phyloP scores from a whole-genome alignment of 2,888 invertebrate species.

The Agapetus fuscipes region DNA sequence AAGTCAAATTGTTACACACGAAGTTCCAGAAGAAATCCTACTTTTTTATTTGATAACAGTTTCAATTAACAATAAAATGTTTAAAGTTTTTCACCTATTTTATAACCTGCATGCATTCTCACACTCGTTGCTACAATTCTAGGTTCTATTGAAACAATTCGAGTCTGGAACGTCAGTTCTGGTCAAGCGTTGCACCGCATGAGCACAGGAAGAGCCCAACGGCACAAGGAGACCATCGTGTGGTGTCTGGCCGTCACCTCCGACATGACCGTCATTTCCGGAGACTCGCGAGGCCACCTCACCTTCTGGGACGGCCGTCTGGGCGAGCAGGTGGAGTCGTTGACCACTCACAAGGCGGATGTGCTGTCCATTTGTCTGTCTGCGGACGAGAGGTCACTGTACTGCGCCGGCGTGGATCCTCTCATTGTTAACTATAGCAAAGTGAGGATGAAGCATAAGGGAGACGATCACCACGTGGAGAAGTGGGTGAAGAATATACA shows the following conservation, averaged over 20 bases:
- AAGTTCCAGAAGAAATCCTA: no score
- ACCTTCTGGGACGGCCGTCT: conserved; percentile 81
- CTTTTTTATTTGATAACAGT: no score
- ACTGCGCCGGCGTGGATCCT: conserved; percentile 78
- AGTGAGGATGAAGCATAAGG: conserved; percentile 45
- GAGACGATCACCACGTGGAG: conserved; percentile 40
- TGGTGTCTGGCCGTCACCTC: conserved; percentile 77
- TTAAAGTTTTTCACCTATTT: no score
- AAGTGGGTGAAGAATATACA: conserved; percentile 79
- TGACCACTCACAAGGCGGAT: conserved; percentile 73
- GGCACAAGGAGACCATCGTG: conserved; percentile 63
- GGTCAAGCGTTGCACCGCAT: conserved; percentile 80
- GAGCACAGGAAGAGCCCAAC: conserved; percentile 55
- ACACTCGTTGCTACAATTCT: no score
- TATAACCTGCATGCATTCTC: no score
- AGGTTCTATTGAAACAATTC: conserved; percentile 71
- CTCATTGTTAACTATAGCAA: conserved; percentile 64
- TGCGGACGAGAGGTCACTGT: conserved; percentile 57
- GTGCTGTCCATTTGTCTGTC: conserved; percentile 65
- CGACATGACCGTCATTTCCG: conserved; percentile 77
- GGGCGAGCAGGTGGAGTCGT: conserved; percentile 70
- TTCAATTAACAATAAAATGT: no score
- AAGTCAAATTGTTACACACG: no score
- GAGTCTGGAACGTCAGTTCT: conserved; percentile 78
- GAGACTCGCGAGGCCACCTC: conserved; percentile 77